These are phyloP conservation scores for Rhea pennata DNA, from an alignment of 2,113 vertebrate species.

Conservation along the genomic window DNA sequence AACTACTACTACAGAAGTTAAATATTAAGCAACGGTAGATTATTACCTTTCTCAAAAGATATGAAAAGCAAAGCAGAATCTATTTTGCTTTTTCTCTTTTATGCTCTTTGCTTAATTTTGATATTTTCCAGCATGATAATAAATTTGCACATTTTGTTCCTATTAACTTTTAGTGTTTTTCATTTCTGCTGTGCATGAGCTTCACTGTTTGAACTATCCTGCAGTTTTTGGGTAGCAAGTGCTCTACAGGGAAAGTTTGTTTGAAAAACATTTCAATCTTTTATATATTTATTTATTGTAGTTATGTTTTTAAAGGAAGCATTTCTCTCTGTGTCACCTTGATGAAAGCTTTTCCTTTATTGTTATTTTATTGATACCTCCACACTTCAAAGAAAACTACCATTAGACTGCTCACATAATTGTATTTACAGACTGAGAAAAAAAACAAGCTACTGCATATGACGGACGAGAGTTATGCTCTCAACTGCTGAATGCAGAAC, in stretches of 20 bases:
- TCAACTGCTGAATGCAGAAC: not conserved
- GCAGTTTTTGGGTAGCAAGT: not conserved
- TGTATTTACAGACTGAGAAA: not conserved
- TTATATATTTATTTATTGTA: not conserved
- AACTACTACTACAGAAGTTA: not conserved
- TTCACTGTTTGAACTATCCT: not conserved
- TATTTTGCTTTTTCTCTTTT: not conserved
- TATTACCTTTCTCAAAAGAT: accelerated
- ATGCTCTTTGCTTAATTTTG: not conserved
- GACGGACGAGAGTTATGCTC: not conserved
- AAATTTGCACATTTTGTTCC: not conserved
- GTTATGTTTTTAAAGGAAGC: not conserved
- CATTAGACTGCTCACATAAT: not conserved
- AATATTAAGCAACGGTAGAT: not conserved
- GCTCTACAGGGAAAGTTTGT: not conserved
- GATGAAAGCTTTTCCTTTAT: not conserved
- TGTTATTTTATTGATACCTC: not conserved
- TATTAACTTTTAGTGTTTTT: not conserved
- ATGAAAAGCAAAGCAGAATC: not conserved
- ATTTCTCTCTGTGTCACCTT: not conserved
- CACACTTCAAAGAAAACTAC: not conserved
- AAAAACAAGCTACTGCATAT: not conserved
- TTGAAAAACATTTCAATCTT: not conserved
- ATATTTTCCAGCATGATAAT: not conserved
- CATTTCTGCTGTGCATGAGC: not conserved